A percentile compares a stretch with the other conserved stretches of the same genome.
phyloP scores from a whole-genome alignment of 2,113 vertebrate species.

The Atrichornis clamosus region DNA sequence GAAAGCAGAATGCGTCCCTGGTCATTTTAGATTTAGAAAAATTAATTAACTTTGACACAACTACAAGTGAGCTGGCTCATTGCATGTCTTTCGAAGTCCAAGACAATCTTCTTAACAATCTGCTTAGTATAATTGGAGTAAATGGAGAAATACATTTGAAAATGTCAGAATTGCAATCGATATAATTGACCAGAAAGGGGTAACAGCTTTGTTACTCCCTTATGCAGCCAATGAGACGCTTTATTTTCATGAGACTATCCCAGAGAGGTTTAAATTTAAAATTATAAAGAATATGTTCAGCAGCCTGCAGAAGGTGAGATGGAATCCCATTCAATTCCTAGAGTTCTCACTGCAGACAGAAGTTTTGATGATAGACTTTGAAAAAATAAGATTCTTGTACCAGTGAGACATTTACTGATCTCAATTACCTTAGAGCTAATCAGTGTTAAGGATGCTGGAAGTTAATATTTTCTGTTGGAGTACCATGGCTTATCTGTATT shows the following conservation, averaged over 20 bases:
- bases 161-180: conserved; percentile 19
- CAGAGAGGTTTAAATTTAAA: conserved; percentile 2
- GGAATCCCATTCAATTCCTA: not conserved
- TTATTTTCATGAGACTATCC: not conserved
- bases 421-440: conserved; percentile 34
- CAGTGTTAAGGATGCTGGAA: not conserved
- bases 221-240: not conserved
- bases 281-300: not conserved
- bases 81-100: not conserved
- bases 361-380: not conserved
- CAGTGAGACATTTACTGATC: conserved; percentile 9
- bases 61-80: conserved; percentile 16
- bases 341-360: not conserved
- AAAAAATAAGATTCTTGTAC: not conserved
- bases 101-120: conserved; percentile 40
- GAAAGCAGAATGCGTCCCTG: conserved; percentile 18
- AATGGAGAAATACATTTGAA: conserved; percentile 49
- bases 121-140: conserved; percentile 34
- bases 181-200: conserved; percentile 36
- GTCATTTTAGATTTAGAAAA: conserved; percentile 45
- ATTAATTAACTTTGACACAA: conserved; percentile 54
- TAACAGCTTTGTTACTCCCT: conserved; percentile 1
- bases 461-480: conserved; percentile 2
- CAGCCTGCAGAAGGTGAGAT: not conserved
- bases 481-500: not conserved